phyloP scores from a whole-genome alignment of 2,888 invertebrate genomes.

The Tetragonisca angustula region DNA sequence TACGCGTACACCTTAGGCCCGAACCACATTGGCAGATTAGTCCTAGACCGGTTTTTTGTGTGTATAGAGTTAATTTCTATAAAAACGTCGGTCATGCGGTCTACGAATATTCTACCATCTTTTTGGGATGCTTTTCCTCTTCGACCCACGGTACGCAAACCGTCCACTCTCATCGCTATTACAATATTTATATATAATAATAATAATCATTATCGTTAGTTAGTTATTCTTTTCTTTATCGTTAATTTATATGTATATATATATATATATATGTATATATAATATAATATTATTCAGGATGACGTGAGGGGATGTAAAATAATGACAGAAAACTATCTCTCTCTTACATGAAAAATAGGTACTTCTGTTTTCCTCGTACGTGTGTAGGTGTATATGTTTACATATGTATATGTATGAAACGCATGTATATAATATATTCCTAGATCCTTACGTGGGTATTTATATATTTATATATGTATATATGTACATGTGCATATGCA shows the following conservation, averaged over 20 bases:
- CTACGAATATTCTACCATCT: constrained; percentile 68
- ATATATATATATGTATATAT: constrained; percentile 42
- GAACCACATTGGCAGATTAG: constrained; percentile 67
- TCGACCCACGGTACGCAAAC: constrained; percentile 51
- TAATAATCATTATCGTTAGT: constrained; percentile 29
- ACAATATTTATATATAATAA: constrained; percentile 33
- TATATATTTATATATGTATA: constrained; percentile 64
- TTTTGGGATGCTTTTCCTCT: constrained; percentile 47
- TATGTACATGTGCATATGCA: constrained; percentile 65
- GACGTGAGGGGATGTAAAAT: constrained; percentile 75
- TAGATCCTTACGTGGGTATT: constrained; percentile 56
- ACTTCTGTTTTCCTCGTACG: constrained; percentile 68
- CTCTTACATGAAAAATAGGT: constrained; percentile 74
- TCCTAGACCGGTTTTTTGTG: constrained; percentile 66
- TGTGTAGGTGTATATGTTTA: constrained; percentile 67
- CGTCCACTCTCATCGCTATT: constrained; percentile 50
- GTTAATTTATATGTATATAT: constrained; percentile 18
- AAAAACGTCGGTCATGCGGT: constrained; percentile 70
- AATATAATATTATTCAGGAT: constrained; percentile 56
- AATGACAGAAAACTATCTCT: constrained; percentile 78
- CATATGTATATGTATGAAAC: constrained; percentile 67
- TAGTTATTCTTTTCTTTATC: constrained; percentile 31
- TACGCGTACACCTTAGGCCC: constrained; percentile 66
- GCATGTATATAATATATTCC: constrained; percentile 56
- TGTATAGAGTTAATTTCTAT: constrained; percentile 68